phyloP scores from a whole-genome alignment of 2,797 vertebrate species.

The Scyliorhinus canicula region DNA sequence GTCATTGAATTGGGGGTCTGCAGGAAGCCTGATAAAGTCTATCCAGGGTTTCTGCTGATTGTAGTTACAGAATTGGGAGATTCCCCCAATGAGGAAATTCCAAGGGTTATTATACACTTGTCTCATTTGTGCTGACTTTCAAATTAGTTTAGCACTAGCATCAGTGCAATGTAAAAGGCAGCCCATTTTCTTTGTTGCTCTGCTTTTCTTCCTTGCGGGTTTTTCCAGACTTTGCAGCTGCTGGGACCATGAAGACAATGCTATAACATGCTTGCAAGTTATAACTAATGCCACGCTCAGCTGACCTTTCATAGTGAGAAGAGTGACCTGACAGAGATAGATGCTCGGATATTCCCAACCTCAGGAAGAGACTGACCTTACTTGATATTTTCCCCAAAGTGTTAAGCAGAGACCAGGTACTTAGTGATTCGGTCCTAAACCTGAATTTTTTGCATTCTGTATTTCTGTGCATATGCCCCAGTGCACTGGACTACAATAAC shows the following conservation, averaged over 20 bases:
- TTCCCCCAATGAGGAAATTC: not conserved
- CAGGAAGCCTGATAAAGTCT: not conserved
- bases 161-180: not conserved
- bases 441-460: not conserved
- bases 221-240: not conserved
- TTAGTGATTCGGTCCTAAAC: not conserved
- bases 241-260: not conserved
- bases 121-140: not conserved
- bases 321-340: not conserved
- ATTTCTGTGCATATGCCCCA: no score
- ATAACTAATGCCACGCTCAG: not conserved
- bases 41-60: not conserved
- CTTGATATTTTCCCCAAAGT: not conserved
- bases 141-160: not conserved
- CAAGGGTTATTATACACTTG: not conserved
- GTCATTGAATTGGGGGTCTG: not conserved
- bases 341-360: not conserved
- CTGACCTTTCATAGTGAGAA: not conserved
- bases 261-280: not conserved
- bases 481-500: not conserved
- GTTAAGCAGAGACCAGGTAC: no score
- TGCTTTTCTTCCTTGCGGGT: not conserved
- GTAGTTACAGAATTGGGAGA: not conserved
- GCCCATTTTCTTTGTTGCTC: not conserved
- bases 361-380: not conserved